Evolutionary conservation across 2,113 vertebrate genomes (phyloP), one percentile per base, ranked within the genome.

Genomic region (Mobula hypostoma): DNA sequence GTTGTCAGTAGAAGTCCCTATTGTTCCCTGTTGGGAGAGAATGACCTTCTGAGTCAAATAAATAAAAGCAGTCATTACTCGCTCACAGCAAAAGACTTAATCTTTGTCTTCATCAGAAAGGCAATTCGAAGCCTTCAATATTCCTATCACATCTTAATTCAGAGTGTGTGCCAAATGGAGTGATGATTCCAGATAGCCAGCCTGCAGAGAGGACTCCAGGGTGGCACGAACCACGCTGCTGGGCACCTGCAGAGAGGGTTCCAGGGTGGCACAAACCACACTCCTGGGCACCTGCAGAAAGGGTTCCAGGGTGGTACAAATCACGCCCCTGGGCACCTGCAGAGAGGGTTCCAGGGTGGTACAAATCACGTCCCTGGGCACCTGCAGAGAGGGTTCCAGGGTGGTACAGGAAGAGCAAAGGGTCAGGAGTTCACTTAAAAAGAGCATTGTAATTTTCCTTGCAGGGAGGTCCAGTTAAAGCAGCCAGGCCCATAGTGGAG

Each of bases 81-180:
- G 56, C 56, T 56, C 5, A 29, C 83, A 29, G 58, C 56, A 56
- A 63, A 88, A 14, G 5, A 63, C 29, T 88, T 88, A 6, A 27
- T 88, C 29, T 87, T 63, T 88, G 83, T 61, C 58, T 88, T 88
- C 58, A 63, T 29, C 58, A 90, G 58, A 66, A 15, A 88, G 85
- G 85, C 29, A 66, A n/a, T 68, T 17, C 29, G 29, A 90, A 90
- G 19, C 61, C 58, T 66, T 90, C 63, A 90, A 90, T 90, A 66
- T 90, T 32, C 27, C 63, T 66, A 68, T 90, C 61, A 63, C 61
- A 32, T 36, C 61, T 90, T 90, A 27, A 29, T 66, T 32, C 61
- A 90, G 85, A 90, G 14, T 90, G 58, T 29, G 29, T 66, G 61
- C n/a, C 61, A 66, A 90, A 32, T 32, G n/a, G 85, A 66, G 14